These are phyloP conservation scores for Macrophya alboannulata DNA, from an alignment of 2,888 invertebrate species.

Conservation along the genomic window DNA sequence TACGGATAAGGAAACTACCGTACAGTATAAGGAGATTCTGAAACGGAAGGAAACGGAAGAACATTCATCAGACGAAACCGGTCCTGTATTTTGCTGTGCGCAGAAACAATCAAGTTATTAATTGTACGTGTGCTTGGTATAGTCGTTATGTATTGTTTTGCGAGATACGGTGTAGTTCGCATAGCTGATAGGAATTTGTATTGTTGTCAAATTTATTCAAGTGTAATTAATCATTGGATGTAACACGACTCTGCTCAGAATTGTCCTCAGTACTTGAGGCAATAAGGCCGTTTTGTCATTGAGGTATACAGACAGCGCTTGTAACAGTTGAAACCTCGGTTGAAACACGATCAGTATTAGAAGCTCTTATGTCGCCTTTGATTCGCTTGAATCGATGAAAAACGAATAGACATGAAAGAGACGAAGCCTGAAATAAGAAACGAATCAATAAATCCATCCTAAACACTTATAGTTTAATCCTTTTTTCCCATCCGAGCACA, in stretches of 20 bases:
- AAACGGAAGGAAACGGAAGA: conserved; percentile 35
- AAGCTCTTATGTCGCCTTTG: not conserved
- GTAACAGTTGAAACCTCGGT: too few relatives aligned
- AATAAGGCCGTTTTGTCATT: not conserved
- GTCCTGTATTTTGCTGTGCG: not conserved
- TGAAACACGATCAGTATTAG: not conserved
- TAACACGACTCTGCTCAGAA: not conserved
- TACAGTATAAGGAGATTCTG: not conserved
- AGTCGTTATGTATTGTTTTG: conserved; percentile 5
- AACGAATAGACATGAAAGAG: not conserved
- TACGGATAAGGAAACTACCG: conserved; percentile 5
- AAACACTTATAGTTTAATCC: not conserved
- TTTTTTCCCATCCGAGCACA: not conserved
- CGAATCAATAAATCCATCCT: not conserved
- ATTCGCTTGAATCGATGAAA: not conserved
- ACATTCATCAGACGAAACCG: conserved; percentile 31
- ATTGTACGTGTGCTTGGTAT: conserved; percentile 7
- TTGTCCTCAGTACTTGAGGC: not conserved
- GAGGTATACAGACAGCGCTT: too few relatives aligned
- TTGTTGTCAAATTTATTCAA: conserved; percentile 36
- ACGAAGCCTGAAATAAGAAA: not conserved
- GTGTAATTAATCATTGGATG: conserved; percentile 18
- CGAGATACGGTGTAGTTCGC: not conserved
- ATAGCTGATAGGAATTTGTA: conserved; percentile 19
- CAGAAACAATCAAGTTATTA: conserved; percentile 27